A percentile compares a stretch with the other conserved stretches of the same genome.
Evolutionary conservation across 2,113 vertebrate genomes (phyloP).

Genomic region (Struthio camelus): DNA sequence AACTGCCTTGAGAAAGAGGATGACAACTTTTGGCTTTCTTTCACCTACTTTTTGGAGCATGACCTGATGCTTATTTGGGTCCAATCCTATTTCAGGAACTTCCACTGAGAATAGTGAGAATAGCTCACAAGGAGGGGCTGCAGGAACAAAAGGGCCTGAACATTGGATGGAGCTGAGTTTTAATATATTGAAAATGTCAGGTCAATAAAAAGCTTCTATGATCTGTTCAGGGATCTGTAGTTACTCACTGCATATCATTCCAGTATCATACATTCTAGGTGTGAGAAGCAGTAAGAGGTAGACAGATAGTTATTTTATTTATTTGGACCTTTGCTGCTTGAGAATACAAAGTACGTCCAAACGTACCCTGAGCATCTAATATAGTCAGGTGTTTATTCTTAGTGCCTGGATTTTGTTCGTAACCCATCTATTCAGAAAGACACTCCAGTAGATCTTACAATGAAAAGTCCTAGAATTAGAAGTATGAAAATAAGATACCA

Average conservation of each 20-base stretch:
- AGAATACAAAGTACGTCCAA: neutral
- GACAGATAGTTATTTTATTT: neutral
- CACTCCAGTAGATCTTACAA: neutral
- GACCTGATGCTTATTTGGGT: neutral
- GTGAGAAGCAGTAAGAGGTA: neutral
- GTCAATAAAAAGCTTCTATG: neutral
- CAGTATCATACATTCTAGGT: neutral
- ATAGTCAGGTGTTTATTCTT: neutral
- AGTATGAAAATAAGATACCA: neutral
- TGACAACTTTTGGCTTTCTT: neutral
- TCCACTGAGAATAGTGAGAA: neutral
- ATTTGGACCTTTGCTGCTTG: neutral
- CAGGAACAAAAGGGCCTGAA: neutral
- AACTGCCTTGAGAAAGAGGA: neutral
- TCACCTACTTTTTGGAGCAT: neutral
- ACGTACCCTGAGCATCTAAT: neutral
- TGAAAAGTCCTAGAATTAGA: neutral
- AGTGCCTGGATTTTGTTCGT: neutral
- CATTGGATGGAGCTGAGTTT: neutral
- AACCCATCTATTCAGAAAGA: neutral
- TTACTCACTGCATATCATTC: neutral
- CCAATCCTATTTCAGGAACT: neutral
- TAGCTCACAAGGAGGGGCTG: neutral
- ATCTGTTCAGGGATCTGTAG: slow-evolving; percentile 14
- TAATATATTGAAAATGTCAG: slow-evolving; percentile 2